Evolutionary conservation across 2,113 vertebrate genomes (phyloP).

Genomic region (human): GRCh38 chr1:223440501-223441000

Average conservation of each 20-base stretch:
- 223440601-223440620: not conserved
- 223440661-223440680: not conserved
- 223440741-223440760: too few relatives aligned
- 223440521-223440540: not conserved
- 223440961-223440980: not conserved
- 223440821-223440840: not conserved
- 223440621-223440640: not conserved
- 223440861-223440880: not conserved
- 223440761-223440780: not conserved
- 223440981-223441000: not conserved
- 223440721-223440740: not conserved
- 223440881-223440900: not conserved
- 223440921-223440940: not conserved
- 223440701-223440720: not conserved
- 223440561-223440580: not conserved
- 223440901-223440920: not conserved
- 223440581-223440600: not conserved
- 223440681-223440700: not conserved
- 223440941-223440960: not conserved
- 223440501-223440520: not conserved
- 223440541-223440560: not conserved
- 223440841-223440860: not conserved
- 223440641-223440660: not conserved
- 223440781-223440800: not conserved
- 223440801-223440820: not conserved